Evolutionary conservation across 2,113 vertebrate species (phyloP).

Genomic region (Meleagris gallopavo): DNA sequence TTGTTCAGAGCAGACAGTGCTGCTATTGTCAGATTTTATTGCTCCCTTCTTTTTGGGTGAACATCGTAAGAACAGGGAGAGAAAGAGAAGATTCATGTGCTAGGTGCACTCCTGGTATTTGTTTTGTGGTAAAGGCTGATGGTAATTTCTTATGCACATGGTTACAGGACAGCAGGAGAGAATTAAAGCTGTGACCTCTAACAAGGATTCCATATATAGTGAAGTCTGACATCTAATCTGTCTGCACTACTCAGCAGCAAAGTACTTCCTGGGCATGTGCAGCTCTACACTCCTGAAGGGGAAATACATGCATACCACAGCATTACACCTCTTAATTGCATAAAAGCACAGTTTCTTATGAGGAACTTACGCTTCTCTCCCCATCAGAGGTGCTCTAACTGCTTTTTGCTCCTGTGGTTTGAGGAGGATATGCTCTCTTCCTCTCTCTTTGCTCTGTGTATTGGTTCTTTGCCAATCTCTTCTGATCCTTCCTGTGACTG

Average conservation of each 20-base stretch:
- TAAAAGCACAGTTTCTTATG: neutral
- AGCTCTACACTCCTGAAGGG: neutral
- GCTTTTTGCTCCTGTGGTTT: neutral
- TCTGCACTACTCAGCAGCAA: neutral
- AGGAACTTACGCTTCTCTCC: neutral
- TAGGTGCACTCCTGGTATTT: neutral
- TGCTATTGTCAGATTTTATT: neutral
- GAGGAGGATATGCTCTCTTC: neutral
- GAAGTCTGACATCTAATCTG: neutral
- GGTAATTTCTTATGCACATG: neutral
- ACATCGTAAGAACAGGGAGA: neutral
- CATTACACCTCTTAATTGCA: neutral
- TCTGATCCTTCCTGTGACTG: neutral
- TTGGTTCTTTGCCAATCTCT: neutral
- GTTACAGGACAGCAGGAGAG: neutral
- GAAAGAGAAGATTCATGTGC: neutral
- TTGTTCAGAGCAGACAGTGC: neutral
- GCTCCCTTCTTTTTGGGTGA: neutral
- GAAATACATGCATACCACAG: neutral
- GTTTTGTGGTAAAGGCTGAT: neutral
- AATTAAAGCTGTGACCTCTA: neutral
- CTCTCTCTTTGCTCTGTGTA: neutral
- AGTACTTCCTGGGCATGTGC: neutral
- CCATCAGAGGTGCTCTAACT: neutral
- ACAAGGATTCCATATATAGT: neutral